Base-by-base conservation (phyloP, 1,140 invertebrate species). In the Plodia interpunctella region DNA sequence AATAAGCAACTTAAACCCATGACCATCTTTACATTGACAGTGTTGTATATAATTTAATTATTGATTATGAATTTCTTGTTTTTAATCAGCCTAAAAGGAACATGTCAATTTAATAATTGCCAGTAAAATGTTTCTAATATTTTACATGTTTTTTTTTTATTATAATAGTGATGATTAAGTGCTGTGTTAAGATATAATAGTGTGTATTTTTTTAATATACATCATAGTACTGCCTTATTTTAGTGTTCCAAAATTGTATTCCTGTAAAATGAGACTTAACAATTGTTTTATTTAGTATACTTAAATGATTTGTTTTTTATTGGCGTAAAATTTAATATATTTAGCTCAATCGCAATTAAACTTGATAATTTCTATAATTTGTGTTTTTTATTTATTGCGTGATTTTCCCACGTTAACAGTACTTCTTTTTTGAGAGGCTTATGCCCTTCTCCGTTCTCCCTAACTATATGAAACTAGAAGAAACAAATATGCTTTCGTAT, bases 141-240 rank as follows among this genome's bases (percentile, higher is more conserved):
- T 32, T 3, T 53, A 55, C 64, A 66, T 63, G 65, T 55, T 52
- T 52, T 49, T 57, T 49, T 57, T 32, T 57, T 58, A 44, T 57
- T n/a, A n/a, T 32, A 62, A 65, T 59, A 68, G 68, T 70, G 71
- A 74, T 70, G 71, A 74, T 74, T 65, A 63, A 62, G 62, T 74
- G 67, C 68, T 73, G 71, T 70, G 65, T 73, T 73, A 73, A 64
- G 54, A 62, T 72, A 66, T 65, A 10, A 32, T 11, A 32, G 58
- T 64, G 56, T 63, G 60, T 67, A 51, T 51, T 65, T 61, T 55
- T 55, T 44, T 13, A 35, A 44, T 44, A 44, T 44, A 15, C 13
- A 15, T 44, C 38, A 17, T 44, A 44, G 8, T 53, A 53, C 51
- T 53, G 51, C 51, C 51, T 53, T 53, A 51, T 53, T 13, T 25